Percentiles rank a stretch among this genome's conserved stretches.
phyloP scores from a whole-genome alignment of 2,888 invertebrate species.

The Crematogaster levior region DNA sequence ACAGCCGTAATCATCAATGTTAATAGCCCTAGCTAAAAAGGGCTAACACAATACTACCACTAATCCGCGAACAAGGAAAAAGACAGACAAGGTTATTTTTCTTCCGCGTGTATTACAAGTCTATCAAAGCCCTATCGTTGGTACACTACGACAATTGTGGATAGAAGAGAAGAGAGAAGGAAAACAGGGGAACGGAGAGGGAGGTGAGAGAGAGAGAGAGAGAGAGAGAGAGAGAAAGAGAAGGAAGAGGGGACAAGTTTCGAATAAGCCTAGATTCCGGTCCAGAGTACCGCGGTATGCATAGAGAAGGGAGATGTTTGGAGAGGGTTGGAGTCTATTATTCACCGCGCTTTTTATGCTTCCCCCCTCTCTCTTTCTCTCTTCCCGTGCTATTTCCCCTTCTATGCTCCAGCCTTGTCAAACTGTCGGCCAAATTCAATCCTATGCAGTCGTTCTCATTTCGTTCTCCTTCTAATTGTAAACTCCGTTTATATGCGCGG shows the following conservation, averaged over 20 bases:
- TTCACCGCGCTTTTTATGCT: conserved; percentile 84
- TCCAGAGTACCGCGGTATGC: conserved; percentile 77
- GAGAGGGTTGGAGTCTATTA: conserved; percentile 85
- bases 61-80: conserved; percentile 37
- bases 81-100: conserved; percentile 59
- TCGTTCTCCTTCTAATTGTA: conserved; percentile 46
- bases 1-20: conserved; percentile 15
- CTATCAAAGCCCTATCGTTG: conserved; percentile 69
- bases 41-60: conserved; percentile 13
- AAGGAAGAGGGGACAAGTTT: conserved; percentile 64
- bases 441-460: conserved; percentile 83
- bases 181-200: background rate
- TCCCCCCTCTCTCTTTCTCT: conserved; percentile 58
- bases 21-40: conserved; percentile 20
- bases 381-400: conserved; percentile 63
- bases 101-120: conserved; percentile 74
- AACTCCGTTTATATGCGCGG: conserved; percentile 25
- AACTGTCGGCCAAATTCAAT: conserved; percentile 84
- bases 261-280: conserved; percentile 75
- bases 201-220: conserved; percentile 12
- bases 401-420: conserved; percentile 77
- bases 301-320: conserved; percentile 82
- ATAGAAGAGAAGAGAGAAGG: conserved; percentile 14
- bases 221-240: conserved; percentile 12
- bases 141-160: conserved; percentile 21